These are phyloP conservation scores for Pseudomyrmex dendroicus DNA, from an alignment of 1,140 invertebrate genomes.

Conservation along the genomic window DNA sequence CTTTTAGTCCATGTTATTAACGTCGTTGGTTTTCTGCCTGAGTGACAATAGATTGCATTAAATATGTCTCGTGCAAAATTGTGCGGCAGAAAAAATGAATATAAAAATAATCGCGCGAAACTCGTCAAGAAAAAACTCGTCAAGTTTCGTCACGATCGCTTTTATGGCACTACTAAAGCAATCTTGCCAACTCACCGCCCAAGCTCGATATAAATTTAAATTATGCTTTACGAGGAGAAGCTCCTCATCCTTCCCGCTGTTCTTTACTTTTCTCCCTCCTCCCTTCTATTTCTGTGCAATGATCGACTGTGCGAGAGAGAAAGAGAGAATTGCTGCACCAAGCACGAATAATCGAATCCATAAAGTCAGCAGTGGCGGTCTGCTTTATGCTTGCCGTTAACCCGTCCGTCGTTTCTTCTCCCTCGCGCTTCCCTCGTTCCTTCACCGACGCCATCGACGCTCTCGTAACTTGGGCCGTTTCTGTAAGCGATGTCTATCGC, in stretches of 20 bases:
- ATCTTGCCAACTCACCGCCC: conserved; percentile 40
- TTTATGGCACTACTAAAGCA: conserved; percentile 48
- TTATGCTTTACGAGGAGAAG: conserved; percentile 49
- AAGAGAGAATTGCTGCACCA: conserved; percentile 69
- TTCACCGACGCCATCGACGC: conserved; percentile 9
- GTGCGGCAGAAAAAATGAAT: conserved; percentile 37
- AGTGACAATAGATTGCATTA: conserved; percentile 41
- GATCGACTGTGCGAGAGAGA: conserved; percentile 16
- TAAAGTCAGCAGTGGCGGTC: conserved; percentile 68
- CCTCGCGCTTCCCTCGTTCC: background rate
- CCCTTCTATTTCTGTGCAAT: background rate
- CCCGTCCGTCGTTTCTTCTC: conserved; percentile 16
- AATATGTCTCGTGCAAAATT: conserved; percentile 18
- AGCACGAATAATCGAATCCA: conserved; percentile 72
- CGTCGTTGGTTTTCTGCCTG: background rate
- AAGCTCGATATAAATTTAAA: conserved; percentile 68
- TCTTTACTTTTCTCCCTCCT: no score
- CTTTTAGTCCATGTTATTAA: background rate
- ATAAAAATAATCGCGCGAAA: conserved; percentile 19
- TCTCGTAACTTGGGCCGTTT: background rate
- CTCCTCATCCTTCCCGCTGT: background rate
- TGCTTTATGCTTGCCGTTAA: conserved; percentile 61
- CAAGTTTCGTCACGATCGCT: conserved; percentile 48
- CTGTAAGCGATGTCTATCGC: conserved; percentile 43
- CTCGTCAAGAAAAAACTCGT: conserved; percentile 34